Conservation (phyloP, 2,797 vertebrate genomes). For the Channa striata region DNA sequence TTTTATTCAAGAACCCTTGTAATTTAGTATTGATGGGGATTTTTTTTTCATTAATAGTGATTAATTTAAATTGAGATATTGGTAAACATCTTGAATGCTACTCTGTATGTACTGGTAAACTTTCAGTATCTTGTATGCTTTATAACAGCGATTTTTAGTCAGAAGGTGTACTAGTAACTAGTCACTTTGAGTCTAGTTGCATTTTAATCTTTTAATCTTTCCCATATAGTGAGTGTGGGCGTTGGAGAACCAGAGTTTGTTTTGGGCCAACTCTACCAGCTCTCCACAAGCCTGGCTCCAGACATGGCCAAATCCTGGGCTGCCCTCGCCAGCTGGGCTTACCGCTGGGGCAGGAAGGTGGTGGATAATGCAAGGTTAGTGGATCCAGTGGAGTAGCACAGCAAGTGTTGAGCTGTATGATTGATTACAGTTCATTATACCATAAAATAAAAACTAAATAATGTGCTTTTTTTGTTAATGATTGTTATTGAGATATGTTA, state of each 20-base stretch:
- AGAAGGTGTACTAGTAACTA: background rate
- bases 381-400: background rate
- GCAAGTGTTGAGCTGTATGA: background rate
- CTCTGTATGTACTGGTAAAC: background rate
- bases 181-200: background rate
- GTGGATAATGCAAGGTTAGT: conserved; percentile 97
- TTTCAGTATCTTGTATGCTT: no score
- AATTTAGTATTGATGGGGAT: no score
- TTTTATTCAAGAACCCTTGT: no score
- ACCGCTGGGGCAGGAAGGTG: conserved; percentile 98
- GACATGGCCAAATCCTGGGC: conserved; percentile 99
- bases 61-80: no score
- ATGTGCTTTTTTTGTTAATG: background rate
- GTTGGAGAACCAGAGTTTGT: conserved; percentile 97
- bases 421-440: background rate
- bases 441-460: background rate
- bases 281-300: conserved; percentile 94
- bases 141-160: background rate
- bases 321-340: conserved; percentile 96
- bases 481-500: background rate
- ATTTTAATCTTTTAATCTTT: background rate
- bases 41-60: no score
- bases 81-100: background rate
- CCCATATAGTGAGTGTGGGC: conserved; percentile 91
- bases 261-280: conserved; percentile 95